Evolutionary conservation across 2,888 invertebrate species (phyloP).

Genomic region (Orgyia antiqua): DNA sequence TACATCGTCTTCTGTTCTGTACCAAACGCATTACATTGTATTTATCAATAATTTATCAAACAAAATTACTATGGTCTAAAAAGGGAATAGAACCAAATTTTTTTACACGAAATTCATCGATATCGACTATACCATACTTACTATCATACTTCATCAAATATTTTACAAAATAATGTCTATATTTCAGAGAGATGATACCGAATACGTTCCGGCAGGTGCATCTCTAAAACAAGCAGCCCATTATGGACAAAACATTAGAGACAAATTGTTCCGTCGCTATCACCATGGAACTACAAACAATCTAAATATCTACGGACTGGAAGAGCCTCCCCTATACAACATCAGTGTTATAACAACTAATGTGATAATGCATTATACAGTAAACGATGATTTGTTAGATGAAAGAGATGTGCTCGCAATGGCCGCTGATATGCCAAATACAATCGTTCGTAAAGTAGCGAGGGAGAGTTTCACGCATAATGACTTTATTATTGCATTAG

Average conservation of each 20-base stretch:
- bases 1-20: no score
- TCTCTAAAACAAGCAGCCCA: constrained; percentile 54
- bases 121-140: no score
- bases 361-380: constrained; percentile 50
- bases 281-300: constrained; percentile 38
- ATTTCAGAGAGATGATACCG: constrained; percentile 10
- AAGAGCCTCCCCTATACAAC: constrained; percentile 42
- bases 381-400: constrained; percentile 39
- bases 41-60: no score
- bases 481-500: constrained; percentile 40
- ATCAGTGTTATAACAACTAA: constrained; percentile 36
- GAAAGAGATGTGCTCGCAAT: constrained; percentile 48
- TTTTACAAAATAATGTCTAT: no score
- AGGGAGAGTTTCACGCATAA: constrained; percentile 41
- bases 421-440: constrained; percentile 44
- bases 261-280: constrained; percentile 45
- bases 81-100: no score
- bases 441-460: constrained; percentile 38
- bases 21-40: no score
- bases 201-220: constrained; percentile 29
- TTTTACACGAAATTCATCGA: no score
- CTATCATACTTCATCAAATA: no score
- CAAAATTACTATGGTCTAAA: no score
- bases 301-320: constrained; percentile 31
- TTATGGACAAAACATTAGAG: constrained; percentile 55